Evolutionary conservation across 2,888 invertebrate genomes (phyloP).

Genomic region (Nomada goodeniana): DNA sequence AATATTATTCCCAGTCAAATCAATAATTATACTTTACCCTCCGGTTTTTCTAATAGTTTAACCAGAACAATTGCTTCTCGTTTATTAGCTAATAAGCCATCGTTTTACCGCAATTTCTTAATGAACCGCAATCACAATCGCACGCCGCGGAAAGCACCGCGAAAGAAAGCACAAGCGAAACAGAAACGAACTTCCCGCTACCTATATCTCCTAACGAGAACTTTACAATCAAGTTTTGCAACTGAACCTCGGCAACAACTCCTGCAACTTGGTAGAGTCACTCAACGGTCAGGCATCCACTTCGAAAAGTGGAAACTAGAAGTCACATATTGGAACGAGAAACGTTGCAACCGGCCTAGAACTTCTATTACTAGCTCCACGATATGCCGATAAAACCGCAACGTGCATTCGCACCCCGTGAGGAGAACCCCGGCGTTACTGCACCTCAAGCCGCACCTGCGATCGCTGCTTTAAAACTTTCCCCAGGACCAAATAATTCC

Average conservation of each 20-base stretch:
- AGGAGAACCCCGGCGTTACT: conserved; percentile 20
- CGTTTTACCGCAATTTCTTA: background rate
- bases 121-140: background rate
- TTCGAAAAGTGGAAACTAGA: conserved; percentile 50
- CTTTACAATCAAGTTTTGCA: conserved; percentile 38
- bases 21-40: too few relatives aligned
- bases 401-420: conserved; percentile 44
- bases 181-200: background rate
- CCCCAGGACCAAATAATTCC: conserved; percentile 40
- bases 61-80: too few relatives aligned
- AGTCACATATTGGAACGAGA: conserved; percentile 44
- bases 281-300: conserved; percentile 41
- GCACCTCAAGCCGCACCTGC: conserved; percentile 32
- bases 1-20: too few relatives aligned
- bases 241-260: background rate
- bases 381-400: conserved; percentile 48
- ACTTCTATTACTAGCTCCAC: conserved; percentile 22
- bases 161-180: background rate
- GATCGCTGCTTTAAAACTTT: conserved; percentile 37
- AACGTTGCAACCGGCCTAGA: conserved; percentile 13
- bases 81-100: too few relatives aligned
- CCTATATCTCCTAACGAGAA: conserved; percentile 26
- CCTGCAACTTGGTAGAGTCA: conserved; percentile 14
- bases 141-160: background rate
- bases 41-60: too few relatives aligned